Evolutionary conservation across 2,113 vertebrate genomes (phyloP).

Genomic region (Dromiciops gliroides): DNA sequence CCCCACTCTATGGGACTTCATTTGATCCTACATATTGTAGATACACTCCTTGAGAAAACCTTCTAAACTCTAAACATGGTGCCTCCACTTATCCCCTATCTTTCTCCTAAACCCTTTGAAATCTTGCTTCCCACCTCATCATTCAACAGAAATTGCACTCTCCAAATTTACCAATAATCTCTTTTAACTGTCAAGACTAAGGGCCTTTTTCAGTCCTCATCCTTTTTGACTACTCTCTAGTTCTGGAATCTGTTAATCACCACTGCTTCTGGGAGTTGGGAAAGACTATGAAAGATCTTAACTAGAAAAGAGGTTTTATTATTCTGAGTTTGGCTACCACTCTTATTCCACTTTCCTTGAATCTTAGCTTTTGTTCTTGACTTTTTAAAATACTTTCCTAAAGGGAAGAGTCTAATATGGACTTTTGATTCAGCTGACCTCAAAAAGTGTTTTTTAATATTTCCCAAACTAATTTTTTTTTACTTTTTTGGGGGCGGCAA

Average conservation of each 20-base stretch:
- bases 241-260: not conserved
- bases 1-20: not conserved
- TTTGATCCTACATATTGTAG: not conserved
- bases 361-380: not conserved
- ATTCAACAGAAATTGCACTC: not conserved
- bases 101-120: not conserved
- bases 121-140: not conserved
- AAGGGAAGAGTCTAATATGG: not conserved
- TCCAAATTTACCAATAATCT: not conserved
- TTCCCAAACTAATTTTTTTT: no score
- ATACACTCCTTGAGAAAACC: not conserved
- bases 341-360: not conserved
- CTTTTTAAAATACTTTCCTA: not conserved
- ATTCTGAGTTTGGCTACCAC: not conserved
- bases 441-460: not conserved
- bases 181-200: not conserved
- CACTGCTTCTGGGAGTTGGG: not conserved
- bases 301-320: not conserved
- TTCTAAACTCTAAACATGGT: not conserved
- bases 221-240: not conserved
- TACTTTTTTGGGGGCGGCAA: no score
- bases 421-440: not conserved
- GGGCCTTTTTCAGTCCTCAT: not conserved
- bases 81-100: not conserved
- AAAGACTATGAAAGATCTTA: not conserved